phyloP scores from a whole-genome alignment of 2,113 vertebrate species.

The Crypturellus undulatus region DNA sequence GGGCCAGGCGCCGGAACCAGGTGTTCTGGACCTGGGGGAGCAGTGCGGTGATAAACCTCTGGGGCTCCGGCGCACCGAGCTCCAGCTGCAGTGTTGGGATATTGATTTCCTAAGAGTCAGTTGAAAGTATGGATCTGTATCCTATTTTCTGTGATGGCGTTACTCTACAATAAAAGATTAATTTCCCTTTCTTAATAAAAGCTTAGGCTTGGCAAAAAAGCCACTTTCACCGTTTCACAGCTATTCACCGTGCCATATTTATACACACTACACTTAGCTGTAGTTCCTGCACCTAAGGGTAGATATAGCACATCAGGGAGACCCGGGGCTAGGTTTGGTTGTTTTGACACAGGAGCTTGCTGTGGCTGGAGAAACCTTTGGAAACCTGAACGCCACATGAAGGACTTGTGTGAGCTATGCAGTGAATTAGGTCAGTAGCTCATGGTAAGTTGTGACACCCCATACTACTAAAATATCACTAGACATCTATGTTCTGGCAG shows the following conservation, averaged over 20 bases:
- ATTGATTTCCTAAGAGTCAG: not conserved
- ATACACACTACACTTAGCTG: not conserved
- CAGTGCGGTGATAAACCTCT: not conserved
- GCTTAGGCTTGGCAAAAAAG: not conserved
- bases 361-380: not conserved
- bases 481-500: not conserved
- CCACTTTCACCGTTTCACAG: not conserved
- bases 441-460: not conserved
- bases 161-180: not conserved
- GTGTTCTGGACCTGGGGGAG: not conserved
- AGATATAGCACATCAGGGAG: not conserved
- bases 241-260: not conserved
- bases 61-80: not conserved
- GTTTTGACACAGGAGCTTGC: accelerated
- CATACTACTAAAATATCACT: not conserved
- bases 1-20: not conserved
- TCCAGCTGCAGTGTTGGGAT: not conserved
- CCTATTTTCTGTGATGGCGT: not conserved
- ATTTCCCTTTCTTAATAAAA: not conserved
- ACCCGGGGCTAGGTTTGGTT: not conserved
- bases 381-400: not conserved
- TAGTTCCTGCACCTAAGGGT: not conserved
- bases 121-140: not conserved
- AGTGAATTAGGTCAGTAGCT: not conserved
- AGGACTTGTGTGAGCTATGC: not conserved